These are phyloP conservation scores for Siniperca scherzeri DNA, from an alignment of 2,797 vertebrate genomes.

Conservation along the genomic window DNA sequence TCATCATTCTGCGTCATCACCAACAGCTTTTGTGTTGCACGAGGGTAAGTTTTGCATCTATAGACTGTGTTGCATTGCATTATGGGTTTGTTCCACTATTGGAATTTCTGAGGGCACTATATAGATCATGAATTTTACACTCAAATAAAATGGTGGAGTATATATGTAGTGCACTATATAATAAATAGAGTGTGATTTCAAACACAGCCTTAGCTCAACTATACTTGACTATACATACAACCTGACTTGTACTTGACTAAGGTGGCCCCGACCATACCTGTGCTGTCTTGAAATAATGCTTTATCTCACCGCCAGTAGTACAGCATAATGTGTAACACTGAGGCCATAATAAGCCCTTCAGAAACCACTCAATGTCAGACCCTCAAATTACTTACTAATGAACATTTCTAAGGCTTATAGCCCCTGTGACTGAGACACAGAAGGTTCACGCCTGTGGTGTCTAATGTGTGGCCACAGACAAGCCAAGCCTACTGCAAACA, in stretches of 20 bases:
- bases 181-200: background rate
- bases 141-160: background rate
- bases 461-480: conserved; percentile 45
- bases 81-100: background rate
- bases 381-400: conserved; percentile 28
- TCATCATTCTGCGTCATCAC: background rate
- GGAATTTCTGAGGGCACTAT: background rate
- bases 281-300: conserved; percentile 2
- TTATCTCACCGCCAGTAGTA: background rate
- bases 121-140: background rate
- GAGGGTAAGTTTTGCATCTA: background rate
- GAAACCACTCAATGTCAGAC: conserved; percentile 24
- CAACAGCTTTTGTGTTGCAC: background rate
- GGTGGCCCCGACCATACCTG: background rate
- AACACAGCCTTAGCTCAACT: background rate
- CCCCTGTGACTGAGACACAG: background rate
- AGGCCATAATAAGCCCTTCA: conserved; percentile 36
- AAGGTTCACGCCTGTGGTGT: conserved; percentile 52
- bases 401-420: conserved; percentile 7
- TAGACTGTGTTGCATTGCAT: background rate
- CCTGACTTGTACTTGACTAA: background rate
- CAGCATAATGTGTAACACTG: conserved; percentile 15
- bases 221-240: background rate
- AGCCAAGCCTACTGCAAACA: conserved; percentile 32
- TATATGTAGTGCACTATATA: background rate